Evolutionary conservation across 2,113 vertebrate genomes (phyloP).

Genomic region (Psettodes erumei): DNA sequence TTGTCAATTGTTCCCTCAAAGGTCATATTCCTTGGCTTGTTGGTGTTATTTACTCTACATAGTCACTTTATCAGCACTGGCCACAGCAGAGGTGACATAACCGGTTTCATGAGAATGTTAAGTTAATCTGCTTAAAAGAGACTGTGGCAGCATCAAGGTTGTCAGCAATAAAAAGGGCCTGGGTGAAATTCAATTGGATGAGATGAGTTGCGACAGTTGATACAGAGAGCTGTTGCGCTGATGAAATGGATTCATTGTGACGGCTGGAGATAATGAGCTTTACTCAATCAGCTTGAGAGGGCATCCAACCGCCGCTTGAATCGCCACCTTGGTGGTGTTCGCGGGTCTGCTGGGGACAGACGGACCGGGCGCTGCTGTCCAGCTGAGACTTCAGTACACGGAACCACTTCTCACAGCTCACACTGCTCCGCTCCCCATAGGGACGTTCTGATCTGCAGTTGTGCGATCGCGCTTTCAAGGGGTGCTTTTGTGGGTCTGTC

Average conservation of each 20-base stretch:
- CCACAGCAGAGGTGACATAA: conserved; percentile 61
- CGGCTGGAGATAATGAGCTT: conserved; percentile 80
- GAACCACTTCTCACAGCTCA: neutral
- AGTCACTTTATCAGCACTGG: conserved; percentile 59
- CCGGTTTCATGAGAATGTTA: conserved; percentile 76
- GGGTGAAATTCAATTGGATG: conserved; percentile 82
- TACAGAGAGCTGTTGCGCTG: conserved; percentile 75
- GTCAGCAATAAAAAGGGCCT: conserved; percentile 78
- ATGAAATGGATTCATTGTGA: conserved; percentile 84
- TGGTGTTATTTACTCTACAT: conserved; percentile 37
- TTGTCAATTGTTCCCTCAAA: conserved; percentile 13
- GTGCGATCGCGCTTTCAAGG: neutral
- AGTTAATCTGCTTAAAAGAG: conserved; percentile 81
- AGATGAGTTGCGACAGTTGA: conserved; percentile 84
- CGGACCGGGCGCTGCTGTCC: conserved; percentile 10
- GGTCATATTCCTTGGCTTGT: conserved; percentile 1
- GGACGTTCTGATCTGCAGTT: neutral
- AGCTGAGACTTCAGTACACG: neutral
- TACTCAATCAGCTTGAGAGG: conserved; percentile 76
- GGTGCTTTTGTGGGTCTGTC: neutral
- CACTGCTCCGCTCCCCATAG: neutral
- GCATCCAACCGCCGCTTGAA: conserved; percentile 59
- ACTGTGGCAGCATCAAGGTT: conserved; percentile 70
- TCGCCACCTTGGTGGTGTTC: conserved; percentile 39
- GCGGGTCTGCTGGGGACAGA: conserved; percentile 22